Evolutionary conservation across 1,140 invertebrate species (phyloP), one percentile per base, ranked within the genome.

Genomic region (Ostrea edulis): DNA sequence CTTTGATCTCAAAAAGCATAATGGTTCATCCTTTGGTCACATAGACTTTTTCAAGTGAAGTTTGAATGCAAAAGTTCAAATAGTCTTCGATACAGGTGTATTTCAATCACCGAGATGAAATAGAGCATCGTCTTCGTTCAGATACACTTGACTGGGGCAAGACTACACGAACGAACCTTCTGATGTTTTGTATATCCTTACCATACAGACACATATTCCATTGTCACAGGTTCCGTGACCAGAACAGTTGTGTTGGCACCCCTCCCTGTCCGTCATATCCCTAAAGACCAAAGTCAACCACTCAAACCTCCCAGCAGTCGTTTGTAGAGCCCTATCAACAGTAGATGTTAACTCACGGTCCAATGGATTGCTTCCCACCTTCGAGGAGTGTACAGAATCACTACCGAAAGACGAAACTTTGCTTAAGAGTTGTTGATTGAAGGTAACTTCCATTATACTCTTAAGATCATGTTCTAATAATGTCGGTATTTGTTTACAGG

Each of bases 201-300:
- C 98, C 96, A 98, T 97, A 94, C 98, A 98, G 88, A 98, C 96
- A 93, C 98, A 98, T 55, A 97, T 97, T 68, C 98, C 97, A 94
- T 98, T 97, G 89, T 97, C 96, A 94, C 98, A 98, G 95, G 98
- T 97, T 12, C 98, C 98, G 88, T 97, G 97, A n/a, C 97, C 97
- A 89, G 97, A 98, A 95, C 97, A 98, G 94, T 97, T 95, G 82
- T 81, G 87, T 22, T 95, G 95, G 91, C 96, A 96, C 83, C 82
- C 44, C 51, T 81, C 86, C 65, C 65, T 25, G 53, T 83, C 71
- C 71, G 71, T 53, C 82, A 83, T 83, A 14, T n/a, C 44, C 17
- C 82, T 83, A 44, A 83, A 51, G 22, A 83, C 20, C 44, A 83
- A 20, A 4, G 82, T 52, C 35, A 83, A 44, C 82, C 82, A 83